phyloP scores from a whole-genome alignment of 2,113 vertebrate genomes.

The Ailurus styani region DNA sequence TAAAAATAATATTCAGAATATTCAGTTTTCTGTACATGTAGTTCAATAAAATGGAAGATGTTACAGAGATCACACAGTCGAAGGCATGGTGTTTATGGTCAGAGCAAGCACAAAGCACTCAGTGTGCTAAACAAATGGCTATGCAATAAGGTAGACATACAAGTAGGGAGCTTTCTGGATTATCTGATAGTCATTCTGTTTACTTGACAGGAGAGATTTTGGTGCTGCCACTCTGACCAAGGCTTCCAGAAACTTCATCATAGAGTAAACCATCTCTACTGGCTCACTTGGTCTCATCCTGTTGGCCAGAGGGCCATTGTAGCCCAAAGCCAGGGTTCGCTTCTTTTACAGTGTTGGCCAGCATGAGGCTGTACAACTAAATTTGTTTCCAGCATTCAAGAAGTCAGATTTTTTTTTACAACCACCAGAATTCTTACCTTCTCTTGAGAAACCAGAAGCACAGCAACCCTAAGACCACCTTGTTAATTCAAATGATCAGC shows the following conservation, averaged over 20 bases:
- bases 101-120: neutral
- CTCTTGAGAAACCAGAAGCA: neutral
- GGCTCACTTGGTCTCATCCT: neutral
- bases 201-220: neutral
- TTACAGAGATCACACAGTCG: neutral
- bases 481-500: neutral
- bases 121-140: neutral
- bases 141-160: neutral
- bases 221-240: neutral
- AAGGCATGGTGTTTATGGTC: neutral
- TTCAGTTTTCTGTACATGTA: neutral
- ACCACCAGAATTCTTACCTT: neutral
- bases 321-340: neutral
- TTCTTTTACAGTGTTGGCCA: neutral
- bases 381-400: neutral
- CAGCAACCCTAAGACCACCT: neutral
- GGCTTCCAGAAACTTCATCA: neutral
- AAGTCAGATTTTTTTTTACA: neutral
- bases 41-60: neutral
- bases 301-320: neutral
- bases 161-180: neutral
- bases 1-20: neutral
- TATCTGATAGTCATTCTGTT: neutral
- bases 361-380: neutral
- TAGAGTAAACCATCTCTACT: neutral